These are phyloP conservation scores for Tadarida brasiliensis DNA, from an alignment of 2,797 vertebrate species.

Conservation along the genomic window DNA sequence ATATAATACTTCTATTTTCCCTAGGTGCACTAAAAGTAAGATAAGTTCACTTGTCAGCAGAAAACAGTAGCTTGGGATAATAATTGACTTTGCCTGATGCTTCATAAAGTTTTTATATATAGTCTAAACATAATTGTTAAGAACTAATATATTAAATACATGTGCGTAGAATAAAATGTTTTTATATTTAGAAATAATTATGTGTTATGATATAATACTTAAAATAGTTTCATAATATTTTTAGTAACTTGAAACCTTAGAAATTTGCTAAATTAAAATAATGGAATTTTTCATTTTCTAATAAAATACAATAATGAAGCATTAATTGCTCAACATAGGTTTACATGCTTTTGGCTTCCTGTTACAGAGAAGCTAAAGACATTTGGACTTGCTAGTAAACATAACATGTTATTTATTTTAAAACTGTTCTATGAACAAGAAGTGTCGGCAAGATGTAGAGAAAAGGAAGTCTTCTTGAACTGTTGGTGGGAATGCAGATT, in stretches of 20 bases:
- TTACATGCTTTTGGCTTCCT: not conserved
- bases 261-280: not conserved
- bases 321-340: not conserved
- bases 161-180: not conserved
- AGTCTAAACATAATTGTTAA: not conserved
- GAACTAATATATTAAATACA: not conserved
- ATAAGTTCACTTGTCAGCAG: not conserved
- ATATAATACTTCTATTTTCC: not conserved
- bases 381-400: not conserved
- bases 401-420: not conserved
- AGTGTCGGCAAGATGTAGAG: no score
- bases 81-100: not conserved
- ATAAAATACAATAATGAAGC: not conserved
- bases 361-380: not conserved
- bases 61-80: not conserved
- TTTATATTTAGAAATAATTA: no score
- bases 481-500: no score
- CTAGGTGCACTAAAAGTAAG: not conserved
- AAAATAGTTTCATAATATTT: not conserved
- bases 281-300: not conserved
- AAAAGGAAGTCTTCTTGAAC: no score
- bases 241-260: not conserved
- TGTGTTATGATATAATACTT: not conserved
- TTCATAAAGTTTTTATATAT: not conserved
- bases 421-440: not conserved